phyloP scores from a whole-genome alignment of 2,888 invertebrate species.

The Pollenia labialis region DNA sequence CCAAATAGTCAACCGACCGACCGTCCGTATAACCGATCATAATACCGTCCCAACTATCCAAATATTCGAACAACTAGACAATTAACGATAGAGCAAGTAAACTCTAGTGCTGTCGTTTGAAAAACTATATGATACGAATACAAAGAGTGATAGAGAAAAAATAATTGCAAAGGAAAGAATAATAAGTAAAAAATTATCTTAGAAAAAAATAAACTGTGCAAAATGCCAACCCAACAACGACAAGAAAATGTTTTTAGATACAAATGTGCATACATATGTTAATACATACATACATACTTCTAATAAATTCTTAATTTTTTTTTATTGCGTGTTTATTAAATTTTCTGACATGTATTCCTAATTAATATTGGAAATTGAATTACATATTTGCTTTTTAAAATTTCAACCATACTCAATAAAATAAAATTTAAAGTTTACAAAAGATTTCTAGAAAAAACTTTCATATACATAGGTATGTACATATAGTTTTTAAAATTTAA shows the following conservation, averaged over 20 bases:
- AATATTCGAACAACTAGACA: conserved; percentile 32
- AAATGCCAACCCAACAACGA: not conserved
- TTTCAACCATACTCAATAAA: no score
- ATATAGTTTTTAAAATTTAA: no score
- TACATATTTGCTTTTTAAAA: no score
- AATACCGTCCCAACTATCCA: conserved; percentile 41
- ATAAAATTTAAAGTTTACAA: no score
- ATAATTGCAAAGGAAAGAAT: conserved; percentile 36
- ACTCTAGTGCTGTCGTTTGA: conserved; percentile 36
- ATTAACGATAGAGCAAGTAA: conserved; percentile 60
- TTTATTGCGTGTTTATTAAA: no score
- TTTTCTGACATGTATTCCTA: no score
- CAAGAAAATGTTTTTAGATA: not conserved
- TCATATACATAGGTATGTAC: no score
- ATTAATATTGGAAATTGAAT: no score
- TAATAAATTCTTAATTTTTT: no score
- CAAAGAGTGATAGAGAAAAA: conserved; percentile 42
- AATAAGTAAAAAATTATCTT: conserved; percentile 52
- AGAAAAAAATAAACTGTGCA: conserved; percentile 41
- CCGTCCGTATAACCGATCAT: conserved; percentile 47
- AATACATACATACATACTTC: no score
- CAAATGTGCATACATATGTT: not conserved
- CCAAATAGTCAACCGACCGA: conserved; percentile 43
- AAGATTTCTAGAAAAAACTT: no score
- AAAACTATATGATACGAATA: conserved; percentile 34